Percentiles rank a stretch among this genome's conserved stretches.
Conservation (phyloP, 2,888 invertebrate species). For the Pheosia tremula region DNA sequence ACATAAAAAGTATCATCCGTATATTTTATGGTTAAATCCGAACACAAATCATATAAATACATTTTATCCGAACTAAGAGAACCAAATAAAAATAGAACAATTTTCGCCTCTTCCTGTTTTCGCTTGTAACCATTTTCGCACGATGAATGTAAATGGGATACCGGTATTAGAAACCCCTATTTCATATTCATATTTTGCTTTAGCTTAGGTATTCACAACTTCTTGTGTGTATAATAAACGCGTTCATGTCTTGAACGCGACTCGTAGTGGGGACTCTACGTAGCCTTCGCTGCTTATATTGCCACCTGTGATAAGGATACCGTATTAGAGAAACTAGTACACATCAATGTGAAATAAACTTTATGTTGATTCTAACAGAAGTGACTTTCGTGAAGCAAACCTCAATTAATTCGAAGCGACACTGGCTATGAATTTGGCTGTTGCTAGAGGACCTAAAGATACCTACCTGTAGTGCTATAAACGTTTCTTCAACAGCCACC, state of each 20-base stretch:
- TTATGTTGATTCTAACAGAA: conserved; percentile 25
- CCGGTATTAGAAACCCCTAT: conserved; percentile 26
- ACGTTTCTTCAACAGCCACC: conserved; percentile 39
- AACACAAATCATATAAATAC: conserved; percentile 10
- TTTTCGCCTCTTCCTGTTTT: conserved; percentile 10
- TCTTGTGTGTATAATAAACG: conserved; percentile 52
- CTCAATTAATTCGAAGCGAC: conserved; percentile 52
- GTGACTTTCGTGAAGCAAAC: conserved; percentile 25
- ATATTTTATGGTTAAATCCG: conserved; percentile 5
- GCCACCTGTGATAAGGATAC: conserved; percentile 64
- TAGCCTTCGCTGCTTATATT: conserved; percentile 55
- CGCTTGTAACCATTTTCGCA: conserved; percentile 22
- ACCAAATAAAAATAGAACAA: conserved; percentile 8
- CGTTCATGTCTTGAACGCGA: conserved; percentile 42
- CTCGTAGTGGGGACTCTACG: conserved; percentile 57
- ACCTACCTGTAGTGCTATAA: conserved; percentile 45
- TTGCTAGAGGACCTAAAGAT: conserved; percentile 49
- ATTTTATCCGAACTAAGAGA: conserved; percentile 8
- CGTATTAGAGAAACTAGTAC: conserved; percentile 45
- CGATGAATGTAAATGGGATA: conserved; percentile 20
- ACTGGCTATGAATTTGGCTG: conserved; percentile 53
- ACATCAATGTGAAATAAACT: conserved; percentile 35
- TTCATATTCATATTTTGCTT: conserved; percentile 37
- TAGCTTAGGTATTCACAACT: conserved; percentile 43
- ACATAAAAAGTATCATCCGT: neutral